phyloP scores from a whole-genome alignment of 1,140 invertebrate species.

The Ceratina japonica region DNA sequence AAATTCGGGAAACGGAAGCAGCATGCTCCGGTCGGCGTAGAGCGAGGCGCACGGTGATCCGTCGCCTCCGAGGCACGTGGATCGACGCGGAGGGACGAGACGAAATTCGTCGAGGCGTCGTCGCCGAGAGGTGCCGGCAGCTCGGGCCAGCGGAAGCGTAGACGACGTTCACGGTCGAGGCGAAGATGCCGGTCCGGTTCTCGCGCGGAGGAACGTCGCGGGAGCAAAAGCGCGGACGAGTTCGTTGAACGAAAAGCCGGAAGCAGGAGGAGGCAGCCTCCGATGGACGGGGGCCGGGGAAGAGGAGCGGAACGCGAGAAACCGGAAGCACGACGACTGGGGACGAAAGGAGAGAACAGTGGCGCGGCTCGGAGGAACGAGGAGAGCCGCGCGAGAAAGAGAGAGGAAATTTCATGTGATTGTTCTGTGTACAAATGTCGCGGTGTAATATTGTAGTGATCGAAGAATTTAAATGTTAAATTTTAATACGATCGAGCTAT shows the following conservation, averaged over 20 bases:
- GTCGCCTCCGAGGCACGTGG: constrained; percentile 12
- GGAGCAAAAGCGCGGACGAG: background rate
- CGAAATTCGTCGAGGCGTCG: constrained; percentile 17
- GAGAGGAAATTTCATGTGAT: constrained; percentile 76
- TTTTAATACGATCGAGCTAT: constrained; percentile 79
- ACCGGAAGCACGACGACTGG: constrained; percentile 28
- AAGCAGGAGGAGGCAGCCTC: background rate
- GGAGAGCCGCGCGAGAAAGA: constrained; percentile 51
- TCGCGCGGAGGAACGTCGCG: background rate
- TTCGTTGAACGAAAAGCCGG: background rate
- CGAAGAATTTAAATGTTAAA: constrained; percentile 80
- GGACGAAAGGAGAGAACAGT: background rate
- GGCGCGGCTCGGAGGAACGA: constrained; percentile 17
- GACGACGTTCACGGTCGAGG: constrained; percentile 28
- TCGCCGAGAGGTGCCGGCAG: background rate
- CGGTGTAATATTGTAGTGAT: constrained; percentile 80
- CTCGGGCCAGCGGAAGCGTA: too few species aligned
- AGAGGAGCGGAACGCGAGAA: constrained; percentile 5
- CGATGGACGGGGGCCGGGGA: background rate
- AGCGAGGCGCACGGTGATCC: constrained; percentile 12
- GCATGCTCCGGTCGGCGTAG: constrained; percentile 43
- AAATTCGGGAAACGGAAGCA: constrained; percentile 44
- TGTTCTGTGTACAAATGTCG: constrained; percentile 81
- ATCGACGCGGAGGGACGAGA: constrained; percentile 24
- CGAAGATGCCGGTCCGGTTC: constrained; percentile 22